phyloP scores from a whole-genome alignment of 2,888 invertebrate species.

The Drosophila siamana region DNA sequence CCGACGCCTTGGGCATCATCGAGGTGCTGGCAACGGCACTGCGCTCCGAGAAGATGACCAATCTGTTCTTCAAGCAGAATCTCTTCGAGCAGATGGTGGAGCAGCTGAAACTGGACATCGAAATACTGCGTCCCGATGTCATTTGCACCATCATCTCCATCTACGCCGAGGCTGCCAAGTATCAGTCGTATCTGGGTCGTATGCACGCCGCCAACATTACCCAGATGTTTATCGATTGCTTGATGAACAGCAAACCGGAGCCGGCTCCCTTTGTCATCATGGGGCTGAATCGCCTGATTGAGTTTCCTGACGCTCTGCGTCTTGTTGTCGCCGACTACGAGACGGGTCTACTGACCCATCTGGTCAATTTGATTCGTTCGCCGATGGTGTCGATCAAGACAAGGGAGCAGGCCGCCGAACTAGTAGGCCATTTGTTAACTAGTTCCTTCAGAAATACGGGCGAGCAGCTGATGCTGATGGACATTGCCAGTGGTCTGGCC shows the following conservation, averaged over 20 bases:
- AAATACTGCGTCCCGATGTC: slow-evolving; percentile 29
- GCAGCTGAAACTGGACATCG: slow-evolving; percentile 46
- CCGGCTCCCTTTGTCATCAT: slow-evolving; percentile 60
- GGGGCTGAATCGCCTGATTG: slow-evolving; percentile 75
- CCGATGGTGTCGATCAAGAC: slow-evolving; percentile 58
- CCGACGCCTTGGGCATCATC: slow-evolving; percentile 63
- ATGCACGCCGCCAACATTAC: slow-evolving; percentile 65
- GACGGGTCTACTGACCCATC: slow-evolving; percentile 39
- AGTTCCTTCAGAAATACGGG: slow-evolving; percentile 64
- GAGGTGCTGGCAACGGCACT: slow-evolving; percentile 76
- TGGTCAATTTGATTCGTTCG: slow-evolving; percentile 55
- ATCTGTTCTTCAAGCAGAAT: slow-evolving; percentile 80
- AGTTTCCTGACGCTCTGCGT: slow-evolving; percentile 61
- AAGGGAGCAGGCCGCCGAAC: slow-evolving; percentile 72
- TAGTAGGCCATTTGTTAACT: slow-evolving; percentile 63
- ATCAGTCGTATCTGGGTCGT: slow-evolving; percentile 57
- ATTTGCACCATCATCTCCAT: slow-evolving; percentile 70
- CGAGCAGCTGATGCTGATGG: slow-evolving; percentile 39
- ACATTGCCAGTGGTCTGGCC: slow-evolving; percentile 51
- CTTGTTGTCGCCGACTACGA: slow-evolving; percentile 60
- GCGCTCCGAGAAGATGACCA: slow-evolving; percentile 73
- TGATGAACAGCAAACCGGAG: slow-evolving; percentile 57
- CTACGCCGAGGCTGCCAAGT: slow-evolving; percentile 75
- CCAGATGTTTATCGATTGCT: slow-evolving; percentile 66
- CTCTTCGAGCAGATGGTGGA: slow-evolving; percentile 74